Base-by-base conservation (phyloP, 2,888 invertebrate species). In the Augiades crinisus region DNA sequence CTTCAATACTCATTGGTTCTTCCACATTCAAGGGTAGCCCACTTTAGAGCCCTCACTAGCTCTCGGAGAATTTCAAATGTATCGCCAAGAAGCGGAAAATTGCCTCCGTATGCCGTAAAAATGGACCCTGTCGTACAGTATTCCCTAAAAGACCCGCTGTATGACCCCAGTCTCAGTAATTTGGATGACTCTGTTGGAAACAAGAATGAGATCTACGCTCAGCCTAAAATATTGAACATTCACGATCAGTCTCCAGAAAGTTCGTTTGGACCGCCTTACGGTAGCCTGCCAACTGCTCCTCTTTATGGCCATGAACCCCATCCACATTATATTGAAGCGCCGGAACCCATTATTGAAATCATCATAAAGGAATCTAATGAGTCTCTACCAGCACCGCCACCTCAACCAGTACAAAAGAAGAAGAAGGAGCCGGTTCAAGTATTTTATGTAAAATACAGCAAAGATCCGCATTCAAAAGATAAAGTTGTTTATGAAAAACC, bases 361-460 rank as follows among this genome's bases (percentile, higher is more conserved):
- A 97, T 97, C 56, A 96, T 97, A 45, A 96, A 96, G 69, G 96
- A 97, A 76, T 96, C 96, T 0, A 97, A 97, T 70, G 95, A 96
- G 67, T 92, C 95, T 0, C 72, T 96, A 1, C 94, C 96, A 1
- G 91, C 94, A 1, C 91, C 92, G 3, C 91, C 92, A 1, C 85
- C 91, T 5, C 90, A 90, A 1, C 88, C 90, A 10, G 78, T 91
- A 8, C 78, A 64, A 8, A 88, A 88, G 64, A 89, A 86, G 65
- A 90, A 91, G 59, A 96, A 95, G 70, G 96, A 96, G 71, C 95
- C 96, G 19, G 95, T 96, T 30, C 96, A 97, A 67, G 97, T 97
- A 0, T 97, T 96, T 74, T 97, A 96, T 70, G 96, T 97, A 0
- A 96, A 96, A 78, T 97, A 97, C 72, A 95, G 96, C 72, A 96